Evolutionary conservation across 1,140 invertebrate genomes (phyloP), one percentile per base, ranked within the genome.

Genomic region (Pomacea maculata): DNA sequence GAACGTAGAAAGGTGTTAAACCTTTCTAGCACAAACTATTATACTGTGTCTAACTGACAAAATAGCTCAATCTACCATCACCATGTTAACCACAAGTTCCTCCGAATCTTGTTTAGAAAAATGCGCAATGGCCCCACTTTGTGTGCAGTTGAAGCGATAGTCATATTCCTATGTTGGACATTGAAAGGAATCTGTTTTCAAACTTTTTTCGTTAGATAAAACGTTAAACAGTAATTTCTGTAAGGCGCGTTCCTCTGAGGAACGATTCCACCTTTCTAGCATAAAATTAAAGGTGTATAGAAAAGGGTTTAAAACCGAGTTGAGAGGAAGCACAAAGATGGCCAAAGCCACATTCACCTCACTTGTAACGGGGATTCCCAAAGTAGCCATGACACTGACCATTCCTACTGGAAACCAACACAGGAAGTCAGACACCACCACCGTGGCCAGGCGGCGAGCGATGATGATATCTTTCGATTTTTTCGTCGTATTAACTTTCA

Each of bases 271-370:
- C 19, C 57, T n/a, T 55, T 74, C 72, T 10, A 67, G 57, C 15
- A 81, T 67, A 57, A 75, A 17, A 63, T 77, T 81, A 21, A 70
- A 75, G 5, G 86, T 85, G 75, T 87, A 87, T 1, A 86, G 75
- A 25, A 25, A 25, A 25, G 25, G 25, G 25, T 25, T 86, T 17
- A 86, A 55, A 14, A 83, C 83, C 4, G 83, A 83, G 52, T 86
- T 86, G 7, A 82, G 72, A 3, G 86, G 84, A 21, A 85, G 73
- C 29, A 85, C 80, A 61, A 85, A 85, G 8, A 87, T 82, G 6
- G 82, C 82, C 4, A 81, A 71, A 76, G 80, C 84, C 11, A 84
- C 83, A 63, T 87, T 84, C 17, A 85, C 80, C 63, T 85, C 83
- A 6, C 83, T 80, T 15, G 82, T 74, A 19, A 87, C 82, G 10